Evolutionary conservation across 2,888 invertebrate species (phyloP), one percentile per base, ranked within the genome.

Genomic region (Panorpa germanica): DNA sequence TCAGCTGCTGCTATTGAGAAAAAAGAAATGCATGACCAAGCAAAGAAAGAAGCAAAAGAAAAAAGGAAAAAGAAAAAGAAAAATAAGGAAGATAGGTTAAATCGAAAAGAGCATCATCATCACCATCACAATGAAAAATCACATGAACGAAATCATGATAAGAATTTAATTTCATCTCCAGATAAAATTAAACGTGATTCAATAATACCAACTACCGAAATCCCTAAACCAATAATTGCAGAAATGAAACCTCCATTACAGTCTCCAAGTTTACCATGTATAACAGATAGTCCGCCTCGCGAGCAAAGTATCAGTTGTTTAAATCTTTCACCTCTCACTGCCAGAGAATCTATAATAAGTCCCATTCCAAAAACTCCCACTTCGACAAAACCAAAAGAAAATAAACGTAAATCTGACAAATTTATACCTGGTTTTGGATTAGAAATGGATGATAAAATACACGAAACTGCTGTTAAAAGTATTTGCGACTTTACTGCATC

Each of bases 51-150:
- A 38, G 58, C 59, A 29, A 76, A 73, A 45, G 80, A 81, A 41
- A 80, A 75, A 52, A 81, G 77, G 52, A 83, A 83, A 54, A 83
- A 82, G 49, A 71, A 80, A 42, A 83, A 82, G 49, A 77, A 74
- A 45, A 78, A 70, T 31, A 78, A 73, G 47, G 82, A 82, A 42
- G 81, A 81, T 36, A 65, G 70, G 38, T 68, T 70, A 38, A 68
- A 63, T 43, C 66, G 74, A 20, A 66, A 65, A 45, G 65, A 70
- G 36, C 67, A 70, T 43, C 68, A 71, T 42, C 70, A 75, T 45
- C 69, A 70, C 45, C 66, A 67, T 37, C 65, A 65, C 38, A 65
- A 64, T 38, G 63, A 64, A 28, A 64, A 63, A 41, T 50, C 41
- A 36, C 36, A 37, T 25, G 19, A 56, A 21, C 33, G 32, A 31